These are phyloP conservation scores for Andrena praecox DNA, from an alignment of 2,888 invertebrate genomes.

Conservation along the genomic window DNA sequence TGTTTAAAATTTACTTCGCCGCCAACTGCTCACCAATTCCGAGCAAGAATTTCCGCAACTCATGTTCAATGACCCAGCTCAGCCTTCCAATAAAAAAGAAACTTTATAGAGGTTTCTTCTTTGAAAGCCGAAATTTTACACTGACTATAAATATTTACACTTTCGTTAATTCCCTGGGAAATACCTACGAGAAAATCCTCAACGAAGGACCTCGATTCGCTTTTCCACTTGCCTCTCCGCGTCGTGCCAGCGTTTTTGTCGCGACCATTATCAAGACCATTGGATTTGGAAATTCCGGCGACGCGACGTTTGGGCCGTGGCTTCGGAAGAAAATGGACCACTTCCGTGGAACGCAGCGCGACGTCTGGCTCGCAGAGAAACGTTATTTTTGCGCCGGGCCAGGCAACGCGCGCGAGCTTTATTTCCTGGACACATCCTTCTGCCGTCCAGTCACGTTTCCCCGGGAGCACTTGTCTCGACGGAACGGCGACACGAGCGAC, in stretches of 20 bases:
- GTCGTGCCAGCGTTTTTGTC: slow-evolving; percentile 34
- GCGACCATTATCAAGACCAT: slow-evolving; percentile 39
- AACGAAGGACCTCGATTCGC: neutral
- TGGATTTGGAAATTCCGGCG: slow-evolving; percentile 40
- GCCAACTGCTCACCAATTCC: neutral
- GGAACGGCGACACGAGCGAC: slow-evolving; percentile 51
- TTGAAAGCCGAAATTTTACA: no score
- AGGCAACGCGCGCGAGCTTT: slow-evolving; percentile 32
- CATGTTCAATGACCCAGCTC: neutral
- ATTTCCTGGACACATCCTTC: slow-evolving; percentile 58
- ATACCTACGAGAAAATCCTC: neutral
- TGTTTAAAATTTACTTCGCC: neutral
- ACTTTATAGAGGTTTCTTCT: no score
- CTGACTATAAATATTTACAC: neutral
- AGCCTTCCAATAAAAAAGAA: neutral
- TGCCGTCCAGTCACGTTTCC: slow-evolving; percentile 69
- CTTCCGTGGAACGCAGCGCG: slow-evolving; percentile 4
- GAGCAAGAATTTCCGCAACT: no score
- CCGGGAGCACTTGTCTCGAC: slow-evolving; percentile 63
- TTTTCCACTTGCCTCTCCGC: slow-evolving; percentile 10
- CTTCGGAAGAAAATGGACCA: slow-evolving; percentile 12
- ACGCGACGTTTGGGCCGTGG: slow-evolving; percentile 10
- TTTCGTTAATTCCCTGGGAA: neutral
- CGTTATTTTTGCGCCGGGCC: slow-evolving; percentile 38
- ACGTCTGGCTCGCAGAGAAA: slow-evolving; percentile 23